Evolutionary conservation across 2,888 invertebrate species (phyloP).

Genomic region (Rhopalosiphum nymphaeae): DNA sequence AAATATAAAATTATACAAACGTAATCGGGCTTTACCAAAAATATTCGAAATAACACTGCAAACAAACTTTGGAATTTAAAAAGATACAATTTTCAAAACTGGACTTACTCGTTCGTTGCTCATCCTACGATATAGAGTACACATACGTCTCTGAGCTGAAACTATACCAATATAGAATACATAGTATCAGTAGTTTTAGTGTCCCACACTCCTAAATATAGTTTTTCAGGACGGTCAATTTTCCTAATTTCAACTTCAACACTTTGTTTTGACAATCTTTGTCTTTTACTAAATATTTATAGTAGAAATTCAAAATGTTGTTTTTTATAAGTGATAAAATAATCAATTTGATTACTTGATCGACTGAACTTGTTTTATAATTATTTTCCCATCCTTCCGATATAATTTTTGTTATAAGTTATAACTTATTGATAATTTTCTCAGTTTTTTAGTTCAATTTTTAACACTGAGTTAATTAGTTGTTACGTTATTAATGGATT

Average conservation of each 20-base stretch:
- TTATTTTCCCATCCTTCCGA: neutral
- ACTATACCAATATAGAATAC: neutral
- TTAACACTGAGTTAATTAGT: neutral
- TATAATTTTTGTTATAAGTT: neutral
- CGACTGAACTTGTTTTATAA: neutral
- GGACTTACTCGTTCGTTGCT: neutral
- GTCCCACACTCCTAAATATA: neutral
- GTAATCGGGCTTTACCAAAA: neutral
- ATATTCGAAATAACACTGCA: neutral
- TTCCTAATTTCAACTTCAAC: neutral
- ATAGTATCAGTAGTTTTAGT: neutral
- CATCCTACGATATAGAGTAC: neutral
- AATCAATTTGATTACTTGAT: neutral
- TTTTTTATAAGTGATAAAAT: neutral
- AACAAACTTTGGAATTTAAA: neutral
- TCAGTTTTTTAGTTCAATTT: neutral
- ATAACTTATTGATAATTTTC: neutral
- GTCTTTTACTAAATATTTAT: neutral
- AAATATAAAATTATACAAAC: neutral
- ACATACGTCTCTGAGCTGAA: neutral
- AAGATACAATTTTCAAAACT: neutral
- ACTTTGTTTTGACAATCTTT: neutral
- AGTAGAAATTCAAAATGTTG: neutral
- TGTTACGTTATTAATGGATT: neutral
- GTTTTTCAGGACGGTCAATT: neutral